A percentile compares a stretch with the other conserved stretches of the same genome.
Evolutionary conservation across 64 coral and sea anemone species (phyloP).

Genomic region (Acropora yongei): DNA sequence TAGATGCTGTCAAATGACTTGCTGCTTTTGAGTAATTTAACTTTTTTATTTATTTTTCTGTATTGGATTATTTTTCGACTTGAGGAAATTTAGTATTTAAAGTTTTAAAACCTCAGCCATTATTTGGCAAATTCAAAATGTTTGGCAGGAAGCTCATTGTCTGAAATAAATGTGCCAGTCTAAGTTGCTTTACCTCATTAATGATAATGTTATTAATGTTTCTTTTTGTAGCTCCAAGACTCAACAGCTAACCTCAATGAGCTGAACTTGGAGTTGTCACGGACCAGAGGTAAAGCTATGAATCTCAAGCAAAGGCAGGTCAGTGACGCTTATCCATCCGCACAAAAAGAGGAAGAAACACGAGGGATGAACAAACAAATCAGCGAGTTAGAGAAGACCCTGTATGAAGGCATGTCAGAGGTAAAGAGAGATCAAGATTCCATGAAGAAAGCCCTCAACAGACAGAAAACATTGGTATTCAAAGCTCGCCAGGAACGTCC

Average conservation of each 20-base stretch:
- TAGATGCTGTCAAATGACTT: neutral
- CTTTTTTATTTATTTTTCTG: neutral
- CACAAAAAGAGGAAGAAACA: conserved; percentile 89
- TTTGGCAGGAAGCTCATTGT: too few relatives aligned
- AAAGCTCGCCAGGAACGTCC: conserved; percentile 84
- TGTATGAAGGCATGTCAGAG: conserved; percentile 99
- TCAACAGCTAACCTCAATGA: conserved; percentile 96
- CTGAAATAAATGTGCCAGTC: too few relatives aligned
- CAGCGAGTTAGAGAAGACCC: conserved; percentile 89
- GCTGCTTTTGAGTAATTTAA: neutral
- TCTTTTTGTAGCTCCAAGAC: conserved; percentile 84
- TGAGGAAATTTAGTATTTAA: too few relatives aligned
- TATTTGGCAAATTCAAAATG: too few relatives aligned
- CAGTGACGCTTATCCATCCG: conserved; percentile 57
- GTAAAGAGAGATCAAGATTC: conserved; percentile 98
- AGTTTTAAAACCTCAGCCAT: too few relatives aligned
- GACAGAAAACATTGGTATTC: conserved; percentile 86
- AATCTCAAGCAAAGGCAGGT: conserved; percentile 90
- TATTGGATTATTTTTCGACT: too few relatives aligned
- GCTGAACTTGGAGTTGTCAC: conserved; percentile 88
- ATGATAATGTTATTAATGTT: neutral
- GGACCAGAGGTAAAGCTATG: conserved; percentile 88
- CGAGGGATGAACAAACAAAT: conserved; percentile 83
- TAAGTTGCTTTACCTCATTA: neutral
- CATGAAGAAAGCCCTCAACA: conserved; percentile 95